Evolutionary conservation across 2,797 vertebrate genomes (phyloP).

Genomic region (Gastrophryne carolinensis): DNA sequence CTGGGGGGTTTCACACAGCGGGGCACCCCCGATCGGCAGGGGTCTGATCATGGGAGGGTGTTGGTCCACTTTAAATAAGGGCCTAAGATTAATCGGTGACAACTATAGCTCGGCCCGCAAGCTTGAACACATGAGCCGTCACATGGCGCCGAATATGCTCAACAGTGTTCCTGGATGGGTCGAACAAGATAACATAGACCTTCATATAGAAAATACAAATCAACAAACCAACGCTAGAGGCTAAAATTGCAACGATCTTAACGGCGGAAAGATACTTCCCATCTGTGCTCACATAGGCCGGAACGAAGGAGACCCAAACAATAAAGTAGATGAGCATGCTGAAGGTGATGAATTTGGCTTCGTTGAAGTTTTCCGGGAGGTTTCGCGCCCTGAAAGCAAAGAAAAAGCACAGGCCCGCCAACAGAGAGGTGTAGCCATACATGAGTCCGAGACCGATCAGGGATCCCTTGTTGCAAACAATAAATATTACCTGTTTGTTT

Average conservation of each 20-base stretch:
- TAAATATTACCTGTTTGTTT: conserved; percentile 92
- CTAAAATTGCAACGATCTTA: conserved; percentile 93
- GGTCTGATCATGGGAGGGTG: too few relatives aligned
- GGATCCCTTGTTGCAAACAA: conserved; percentile 94
- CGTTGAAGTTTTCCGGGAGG: too few relatives aligned
- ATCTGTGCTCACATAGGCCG: conserved; percentile 92
- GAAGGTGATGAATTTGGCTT: conserved; percentile 97
- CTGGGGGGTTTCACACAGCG: too few relatives aligned
- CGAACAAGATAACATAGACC: conserved; percentile 96
- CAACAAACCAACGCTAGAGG: conserved; percentile 91
- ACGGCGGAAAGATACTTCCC: conserved; percentile 96
- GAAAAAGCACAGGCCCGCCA: conserved; percentile 95
- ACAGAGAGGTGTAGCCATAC: conserved; percentile 92
- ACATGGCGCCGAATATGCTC: conserved; percentile 96
- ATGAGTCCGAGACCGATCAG: conserved; percentile 94
- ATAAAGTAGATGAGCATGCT: conserved; percentile 99
- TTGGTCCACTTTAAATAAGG: too few relatives aligned
- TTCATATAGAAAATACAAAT: conserved; percentile 97
- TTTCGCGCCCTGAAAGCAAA: conserved; percentile 97
- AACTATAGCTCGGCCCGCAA: conserved; percentile 92
- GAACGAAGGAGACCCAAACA: conserved; percentile 97
- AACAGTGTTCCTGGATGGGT: conserved; percentile 91
- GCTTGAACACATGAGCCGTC: conserved; percentile 92
- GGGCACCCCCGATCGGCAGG: too few relatives aligned
- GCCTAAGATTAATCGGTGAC: too few relatives aligned